Evolutionary conservation across 2,888 invertebrate species (phyloP), one percentile per base, ranked within the genome.

Genomic region (Agrotis exclamationis): DNA sequence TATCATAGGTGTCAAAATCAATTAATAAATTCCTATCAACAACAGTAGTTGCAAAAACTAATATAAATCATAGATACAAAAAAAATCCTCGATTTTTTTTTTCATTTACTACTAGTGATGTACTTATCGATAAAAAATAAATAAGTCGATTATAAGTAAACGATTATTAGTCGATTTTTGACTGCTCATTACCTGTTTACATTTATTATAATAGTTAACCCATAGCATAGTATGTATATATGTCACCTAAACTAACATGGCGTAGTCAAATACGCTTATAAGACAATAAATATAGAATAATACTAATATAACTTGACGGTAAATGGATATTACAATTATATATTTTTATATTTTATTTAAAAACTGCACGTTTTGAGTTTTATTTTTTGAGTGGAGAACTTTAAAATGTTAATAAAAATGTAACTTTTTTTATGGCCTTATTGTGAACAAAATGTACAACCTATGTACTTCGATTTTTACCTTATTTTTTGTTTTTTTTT

Each of bases 311-410:
- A 89, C 89, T 86, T 88, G 89, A 91, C 90, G 85, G 91, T 93
- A 93, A 84, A 82, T 87, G 91, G 90, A 90, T 92, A 91, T 92
- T 92, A 93, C 91, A 92, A 87, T 86, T 88, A 87, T 88, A 87
- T 85, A 85, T 79, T 76, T 84, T 85, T 81, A 78, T 77, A 79
- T 85, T 76, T 80, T 80, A 77, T 80, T 83, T 80, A 77, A 82
- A 85, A 86, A 78, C 64, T 64, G 50, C 45, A 7, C 51, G 59
- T 76, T 76, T 69, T 63, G 63, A 76, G 65, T 80, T 82, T 79
- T 79, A 73, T 70, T 79, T 81, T 73, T 70, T 1, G 53, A 28
- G 14, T 33, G 14, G 9, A 16, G 16, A 39, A 28, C 28, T 24
- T 57, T 66, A 58, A 59, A 39, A 50, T 45, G 7, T 59, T 60